Base-by-base conservation (phyloP, 2,888 invertebrate genomes). In the Ectemnius lituratus region DNA sequence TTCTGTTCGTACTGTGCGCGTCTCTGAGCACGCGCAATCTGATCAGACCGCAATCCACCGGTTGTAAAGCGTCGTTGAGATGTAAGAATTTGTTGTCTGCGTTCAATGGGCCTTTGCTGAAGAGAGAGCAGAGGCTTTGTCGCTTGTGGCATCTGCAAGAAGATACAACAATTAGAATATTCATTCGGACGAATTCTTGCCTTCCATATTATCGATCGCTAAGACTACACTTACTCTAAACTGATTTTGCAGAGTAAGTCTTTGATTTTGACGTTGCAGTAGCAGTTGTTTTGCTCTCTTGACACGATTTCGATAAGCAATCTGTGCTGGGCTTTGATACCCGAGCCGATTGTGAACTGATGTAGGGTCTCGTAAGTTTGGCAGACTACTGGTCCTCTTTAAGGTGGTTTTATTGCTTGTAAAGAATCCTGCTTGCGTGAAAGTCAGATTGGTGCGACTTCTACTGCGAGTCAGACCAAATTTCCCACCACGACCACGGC, bases 261-360 rank as follows among this genome's bases (percentile, higher is more conserved):
- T 86, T 66, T 90, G 90, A 78, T 79, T 89, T 46, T 89, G 88
- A 59, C 87, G 79, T 70, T 90, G 90, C 8, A 89, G 71, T 6
- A 90, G 67, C 23, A 90, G 75, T 74, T 89, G 90, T 37, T 90
- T 90, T 1, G 89, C 89, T 57, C 89, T 82, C 72, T 90, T 90
- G 27, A 90, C 88, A 56, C 89, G 87, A 78, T 90, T 90, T 69
- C 90, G 84, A 70, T 90, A 90, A 56, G 90, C 90, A 52, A 90
- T 82, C 70, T 90, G 90, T 27, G 88, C 87, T 18, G 90, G 89
- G 70, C 87, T 90, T 59, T 90, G 90, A 65, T 90, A 90, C 18
- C 90, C 90, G 69, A 90, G 69, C 49, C 90, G 85, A 81, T 86
- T 90, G 64, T 90, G 87, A 56, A 90, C 90, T 1, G 90, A 90